Conservation (phyloP, 2,797 vertebrate species). For the Microctenopoma stevenorrisi region DNA sequence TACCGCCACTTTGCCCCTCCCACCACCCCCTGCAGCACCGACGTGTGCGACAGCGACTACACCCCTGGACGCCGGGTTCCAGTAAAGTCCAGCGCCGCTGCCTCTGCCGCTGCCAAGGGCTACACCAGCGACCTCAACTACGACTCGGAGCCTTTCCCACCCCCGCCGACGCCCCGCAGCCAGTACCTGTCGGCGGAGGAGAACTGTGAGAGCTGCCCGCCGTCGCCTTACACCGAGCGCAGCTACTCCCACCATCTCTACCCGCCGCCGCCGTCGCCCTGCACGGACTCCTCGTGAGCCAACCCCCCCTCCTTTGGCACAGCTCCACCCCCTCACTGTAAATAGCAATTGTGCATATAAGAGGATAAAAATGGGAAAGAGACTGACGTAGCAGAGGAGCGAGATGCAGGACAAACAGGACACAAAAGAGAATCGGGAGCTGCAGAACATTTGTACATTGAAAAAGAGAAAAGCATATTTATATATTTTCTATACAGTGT, state of each 20-base stretch:
- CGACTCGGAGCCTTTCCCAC: conserved; percentile 96
- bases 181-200: conserved; percentile 98
- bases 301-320: conserved; percentile 16
- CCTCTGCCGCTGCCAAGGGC: conserved; percentile 84
- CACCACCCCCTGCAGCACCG: conserved; percentile 97
- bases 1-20: conserved; percentile 97
- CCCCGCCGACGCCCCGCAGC: conserved; percentile 94
- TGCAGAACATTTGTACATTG: conserved; percentile 92
- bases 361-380: conserved; percentile 81
- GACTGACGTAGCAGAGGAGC: conserved; percentile 67
- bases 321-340: conserved; percentile 83
- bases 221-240: conserved; percentile 94
- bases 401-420: conserved; percentile 46
- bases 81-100: conserved; percentile 81
- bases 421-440: conserved; percentile 52
- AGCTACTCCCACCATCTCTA: conserved; percentile 99
- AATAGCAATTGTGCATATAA: conserved; percentile 85
- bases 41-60: conserved; percentile 97
- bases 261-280: conserved; percentile 94
- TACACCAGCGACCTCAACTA: conserved; percentile 97
- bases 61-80: conserved; percentile 89
- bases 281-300: conserved; percentile 97
- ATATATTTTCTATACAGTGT: conserved; percentile 99
- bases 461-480: conserved; percentile 93
- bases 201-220: conserved; percentile 98